Conservation (phyloP, 2,888 invertebrate species). For the Drosophila setosimentum region DNA sequence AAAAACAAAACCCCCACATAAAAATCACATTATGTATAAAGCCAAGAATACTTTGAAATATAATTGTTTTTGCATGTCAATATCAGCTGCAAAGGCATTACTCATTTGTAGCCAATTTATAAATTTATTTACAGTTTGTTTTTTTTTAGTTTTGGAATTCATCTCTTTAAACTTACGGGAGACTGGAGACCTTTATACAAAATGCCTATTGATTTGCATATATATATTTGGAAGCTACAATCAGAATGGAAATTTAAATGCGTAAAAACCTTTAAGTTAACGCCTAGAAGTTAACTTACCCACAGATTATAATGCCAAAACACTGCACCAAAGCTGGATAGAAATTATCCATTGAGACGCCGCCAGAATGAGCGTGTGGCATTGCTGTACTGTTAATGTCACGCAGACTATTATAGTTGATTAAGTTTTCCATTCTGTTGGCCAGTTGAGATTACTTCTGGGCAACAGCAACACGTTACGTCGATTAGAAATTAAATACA, state of each 20-base stretch:
- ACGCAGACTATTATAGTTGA: neutral
- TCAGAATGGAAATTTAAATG: neutral
- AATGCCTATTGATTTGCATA: neutral
- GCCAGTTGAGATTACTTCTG: neutral
- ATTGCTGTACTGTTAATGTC: conserved; percentile 16
- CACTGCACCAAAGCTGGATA: conserved; percentile 96
- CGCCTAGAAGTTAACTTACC: conserved; percentile 87
- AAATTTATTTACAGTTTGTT: accelerated
- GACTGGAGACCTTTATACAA: too few species aligned
- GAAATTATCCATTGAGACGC: conserved; percentile 89
- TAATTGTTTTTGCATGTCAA: too few species aligned
- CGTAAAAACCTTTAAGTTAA: neutral
- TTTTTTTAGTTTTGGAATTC: neutral
- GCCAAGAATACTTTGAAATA: neutral
- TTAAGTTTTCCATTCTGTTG: neutral
- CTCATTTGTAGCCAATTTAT: neutral
- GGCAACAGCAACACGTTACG: neutral
- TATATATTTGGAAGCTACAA: neutral
- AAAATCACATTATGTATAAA: neutral
- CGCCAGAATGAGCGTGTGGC: conserved; percentile 62
- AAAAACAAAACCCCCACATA: neutral
- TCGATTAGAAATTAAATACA: neutral
- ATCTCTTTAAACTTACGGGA: neutral
- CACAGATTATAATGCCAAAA: conserved; percentile 95
- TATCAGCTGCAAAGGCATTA: neutral